Base-by-base conservation (phyloP, 2,888 invertebrate genomes). In the Lamproptera curius region DNA sequence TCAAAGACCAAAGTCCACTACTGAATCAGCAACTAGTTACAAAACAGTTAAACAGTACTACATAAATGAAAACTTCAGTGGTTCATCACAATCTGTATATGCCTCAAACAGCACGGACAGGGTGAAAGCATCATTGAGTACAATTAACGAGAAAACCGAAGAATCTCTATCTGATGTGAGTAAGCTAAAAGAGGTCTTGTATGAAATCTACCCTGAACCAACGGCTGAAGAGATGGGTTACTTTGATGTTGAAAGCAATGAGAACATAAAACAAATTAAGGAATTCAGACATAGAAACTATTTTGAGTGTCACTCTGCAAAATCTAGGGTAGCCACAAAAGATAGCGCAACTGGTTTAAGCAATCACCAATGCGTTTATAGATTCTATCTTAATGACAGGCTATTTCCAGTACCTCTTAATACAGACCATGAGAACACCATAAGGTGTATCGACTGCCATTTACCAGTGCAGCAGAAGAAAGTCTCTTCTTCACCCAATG, bases 271-370 rank as follows among this genome's bases (percentile, higher is more conserved):
- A 16, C 58, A 67, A 3, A 42, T 87, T n/a, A 82, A 77, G 51
- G 76, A 84, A 55, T 91, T 91, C 55, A 77, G 91, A 10, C 71
- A 83, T 1, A 74, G 88, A 5, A 89, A 91, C 59, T 92, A 89
- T 59, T 91, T 91, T 50, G 91, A 91, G 55, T 90, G 90, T n/a
- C 90, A 91, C 59, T 90, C 90, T 0, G 82, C 84, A 1, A 77
- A 67, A 62, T 75, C 75, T 8, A 73, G 80, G 46, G 57, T 81
- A 0, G 67, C 68, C 14, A 61, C 46, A 2, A 71, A 61, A 41
- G 63, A 61, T 0, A 76, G 67, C 16, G 70, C 54, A 1, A 72
- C 66, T 0, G 68, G 56, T 39, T 51, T 77, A 6, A 64, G 60
- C 1, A 63, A 81, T 9, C 90, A 90, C 53, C 79, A 77, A 55